phyloP scores from a whole-genome alignment of 2,797 vertebrate species.

The Crenuchus spilurus region DNA sequence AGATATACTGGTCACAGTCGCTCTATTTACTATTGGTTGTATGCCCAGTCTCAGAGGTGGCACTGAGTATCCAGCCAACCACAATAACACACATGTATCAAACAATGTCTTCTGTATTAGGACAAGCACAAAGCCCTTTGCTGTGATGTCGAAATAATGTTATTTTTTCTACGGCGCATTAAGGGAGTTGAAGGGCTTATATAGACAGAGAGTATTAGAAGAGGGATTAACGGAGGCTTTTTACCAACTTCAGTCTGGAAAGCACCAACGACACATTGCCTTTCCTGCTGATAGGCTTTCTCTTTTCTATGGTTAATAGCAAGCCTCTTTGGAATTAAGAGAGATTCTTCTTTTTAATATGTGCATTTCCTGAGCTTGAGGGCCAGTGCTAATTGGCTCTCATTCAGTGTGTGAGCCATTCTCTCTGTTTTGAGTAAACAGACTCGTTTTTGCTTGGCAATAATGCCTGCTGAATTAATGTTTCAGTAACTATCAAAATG shows the following conservation, averaged over 20 bases:
- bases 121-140: not conserved
- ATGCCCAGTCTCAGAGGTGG: not conserved
- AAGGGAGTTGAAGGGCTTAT: constrained; percentile 73
- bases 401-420: constrained; percentile 17
- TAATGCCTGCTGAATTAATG: not conserved
- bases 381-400: constrained; percentile 10
- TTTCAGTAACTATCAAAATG: not conserved
- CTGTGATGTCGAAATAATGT: constrained; percentile 20
- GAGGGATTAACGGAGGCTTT: constrained; percentile 69
- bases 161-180: constrained; percentile 26
- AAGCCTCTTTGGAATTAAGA: constrained; percentile 16
- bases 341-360: constrained; percentile 6
- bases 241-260: constrained; percentile 28
- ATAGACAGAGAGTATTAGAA: constrained; percentile 67
- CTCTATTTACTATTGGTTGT: not conserved
- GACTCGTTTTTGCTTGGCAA: not conserved
- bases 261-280: not conserved
- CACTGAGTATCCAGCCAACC: not conserved
- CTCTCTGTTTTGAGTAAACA: constrained; percentile 9
- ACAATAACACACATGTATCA: not conserved
- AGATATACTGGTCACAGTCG: not conserved
- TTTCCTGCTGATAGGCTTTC: constrained; percentile 11
- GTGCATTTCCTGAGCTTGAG: constrained; percentile 11
- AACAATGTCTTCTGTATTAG: not conserved
- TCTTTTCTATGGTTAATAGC: not conserved